Conservation (phyloP, 1,140 invertebrate species). For the Tribolium madens region DNA sequence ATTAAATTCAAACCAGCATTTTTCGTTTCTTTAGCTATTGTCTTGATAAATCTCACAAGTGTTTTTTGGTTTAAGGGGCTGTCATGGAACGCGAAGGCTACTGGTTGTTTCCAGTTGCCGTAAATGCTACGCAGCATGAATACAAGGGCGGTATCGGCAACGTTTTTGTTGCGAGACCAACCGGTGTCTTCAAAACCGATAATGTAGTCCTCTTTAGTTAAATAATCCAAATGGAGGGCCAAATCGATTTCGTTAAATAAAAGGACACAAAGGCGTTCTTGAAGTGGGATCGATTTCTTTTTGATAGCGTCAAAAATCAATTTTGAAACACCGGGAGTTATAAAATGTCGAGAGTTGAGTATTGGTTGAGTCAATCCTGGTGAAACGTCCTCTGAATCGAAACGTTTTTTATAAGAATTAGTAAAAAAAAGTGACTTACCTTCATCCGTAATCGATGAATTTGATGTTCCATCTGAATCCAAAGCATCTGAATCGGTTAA, state of each 20-base stretch:
- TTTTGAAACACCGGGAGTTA: not conserved
- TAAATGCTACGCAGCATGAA: slow-evolving; percentile 15
- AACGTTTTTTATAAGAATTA: too few relatives aligned
- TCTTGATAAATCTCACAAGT: not conserved
- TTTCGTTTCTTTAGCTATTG: not conserved
- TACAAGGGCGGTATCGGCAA: not conserved
- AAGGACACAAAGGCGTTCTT: not conserved
- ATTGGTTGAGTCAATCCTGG: too few relatives aligned
- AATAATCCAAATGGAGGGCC: not conserved
- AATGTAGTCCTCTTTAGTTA: not conserved
- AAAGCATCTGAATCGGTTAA: too few relatives aligned
- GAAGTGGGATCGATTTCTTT: not conserved
- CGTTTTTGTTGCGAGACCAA: not conserved
- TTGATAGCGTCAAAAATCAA: not conserved
- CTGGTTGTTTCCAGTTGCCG: slow-evolving; percentile 4
- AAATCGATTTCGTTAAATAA: slow-evolving; percentile 1
- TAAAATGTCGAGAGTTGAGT: not conserved
- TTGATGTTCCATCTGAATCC: too few relatives aligned
- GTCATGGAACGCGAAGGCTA: slow-evolving; percentile 9
- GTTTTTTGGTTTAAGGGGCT: not conserved
- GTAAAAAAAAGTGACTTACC: too few relatives aligned
- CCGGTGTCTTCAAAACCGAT: slow-evolving; percentile 10
- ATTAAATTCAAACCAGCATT: not conserved
- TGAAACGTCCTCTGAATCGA: too few relatives aligned
- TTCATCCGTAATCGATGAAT: too few relatives aligned